Conservation (phyloP, 2,888 invertebrate species). For the Torymus aiolomorphi region DNA sequence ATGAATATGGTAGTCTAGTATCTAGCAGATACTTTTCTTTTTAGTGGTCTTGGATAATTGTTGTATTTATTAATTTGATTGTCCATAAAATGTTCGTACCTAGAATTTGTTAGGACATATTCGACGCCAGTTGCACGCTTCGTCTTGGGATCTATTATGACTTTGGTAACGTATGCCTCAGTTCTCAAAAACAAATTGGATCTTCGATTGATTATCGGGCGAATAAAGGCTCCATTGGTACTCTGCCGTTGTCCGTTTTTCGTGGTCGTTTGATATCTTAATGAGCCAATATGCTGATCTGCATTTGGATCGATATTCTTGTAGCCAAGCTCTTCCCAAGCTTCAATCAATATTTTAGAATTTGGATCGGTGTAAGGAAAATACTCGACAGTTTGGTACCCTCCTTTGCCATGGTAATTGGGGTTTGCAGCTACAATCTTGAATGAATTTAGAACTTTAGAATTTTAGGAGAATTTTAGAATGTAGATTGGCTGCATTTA, state of each 20-base stretch:
- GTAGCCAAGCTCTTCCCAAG: constrained; percentile 31
- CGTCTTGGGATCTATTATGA: constrained; percentile 26
- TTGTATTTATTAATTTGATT: not conserved
- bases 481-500: too few species aligned
- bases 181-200: constrained; percentile 57
- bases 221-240: constrained; percentile 43
- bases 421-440: constrained; percentile 8
- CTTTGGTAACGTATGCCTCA: constrained; percentile 23
- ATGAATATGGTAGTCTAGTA: too few species aligned
- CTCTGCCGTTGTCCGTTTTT: constrained; percentile 34
- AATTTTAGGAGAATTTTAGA: too few species aligned
- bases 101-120: constrained; percentile 16
- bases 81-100: not conserved
- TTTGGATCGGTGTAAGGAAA: constrained; percentile 16
- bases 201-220: constrained; percentile 28
- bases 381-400: not conserved
- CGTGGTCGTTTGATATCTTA: constrained; percentile 5
- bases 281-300: constrained; percentile 6
- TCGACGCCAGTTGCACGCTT: constrained; percentile 37
- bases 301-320: constrained; percentile 27
- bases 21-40: too few species aligned
- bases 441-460: not conserved
- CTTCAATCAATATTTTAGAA: constrained; percentile 1
- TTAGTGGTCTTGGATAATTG: too few species aligned
- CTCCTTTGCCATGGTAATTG: constrained; percentile 8